phyloP scores from a whole-genome alignment of 2,113 vertebrate genomes.

The Centrocercus urophasianus region DNA sequence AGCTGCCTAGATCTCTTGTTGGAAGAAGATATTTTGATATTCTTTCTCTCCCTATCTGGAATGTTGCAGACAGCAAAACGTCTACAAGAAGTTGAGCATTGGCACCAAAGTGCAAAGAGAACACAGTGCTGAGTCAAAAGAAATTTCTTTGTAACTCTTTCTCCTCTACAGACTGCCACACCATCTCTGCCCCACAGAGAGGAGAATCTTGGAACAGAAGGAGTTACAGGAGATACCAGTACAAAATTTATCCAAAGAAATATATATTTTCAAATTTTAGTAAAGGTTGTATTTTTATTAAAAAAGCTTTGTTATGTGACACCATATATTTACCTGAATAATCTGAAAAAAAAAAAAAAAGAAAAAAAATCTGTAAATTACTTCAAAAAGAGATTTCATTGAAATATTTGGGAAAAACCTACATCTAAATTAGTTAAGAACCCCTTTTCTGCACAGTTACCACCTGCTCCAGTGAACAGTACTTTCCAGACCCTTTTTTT shows the following conservation, averaged over 20 bases:
- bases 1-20: conserved; percentile 86
- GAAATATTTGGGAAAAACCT: conserved; percentile 59
- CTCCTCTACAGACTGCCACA: conserved; percentile 50
- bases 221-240: conserved; percentile 68
- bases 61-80: conserved; percentile 76
- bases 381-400: conserved; percentile 66
- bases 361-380: conserved; percentile 52
- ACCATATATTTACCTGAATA: conserved; percentile 71
- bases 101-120: conserved; percentile 74
- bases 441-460: conserved; percentile 66
- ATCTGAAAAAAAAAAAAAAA: conserved; percentile 49
- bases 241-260: conserved; percentile 74
- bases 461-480: conserved; percentile 74
- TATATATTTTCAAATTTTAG: conserved; percentile 73
- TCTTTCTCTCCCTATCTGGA: conserved; percentile 77
- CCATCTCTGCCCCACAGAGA: conserved; percentile 55
- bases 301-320: conserved; percentile 64
- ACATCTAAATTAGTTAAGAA: conserved; percentile 73
- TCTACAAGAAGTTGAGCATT: conserved; percentile 73
- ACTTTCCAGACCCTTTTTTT: conserved; percentile 61
- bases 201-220: conserved; percentile 65
- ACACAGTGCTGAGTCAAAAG: conserved; percentile 74
- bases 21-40: conserved; percentile 35
- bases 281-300: conserved; percentile 75
- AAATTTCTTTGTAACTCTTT: conserved; percentile 58